These are phyloP conservation scores for Diadema setosum DNA, from an alignment of 35 echinoderm and acorn worm species.

Conservation along the genomic window DNA sequence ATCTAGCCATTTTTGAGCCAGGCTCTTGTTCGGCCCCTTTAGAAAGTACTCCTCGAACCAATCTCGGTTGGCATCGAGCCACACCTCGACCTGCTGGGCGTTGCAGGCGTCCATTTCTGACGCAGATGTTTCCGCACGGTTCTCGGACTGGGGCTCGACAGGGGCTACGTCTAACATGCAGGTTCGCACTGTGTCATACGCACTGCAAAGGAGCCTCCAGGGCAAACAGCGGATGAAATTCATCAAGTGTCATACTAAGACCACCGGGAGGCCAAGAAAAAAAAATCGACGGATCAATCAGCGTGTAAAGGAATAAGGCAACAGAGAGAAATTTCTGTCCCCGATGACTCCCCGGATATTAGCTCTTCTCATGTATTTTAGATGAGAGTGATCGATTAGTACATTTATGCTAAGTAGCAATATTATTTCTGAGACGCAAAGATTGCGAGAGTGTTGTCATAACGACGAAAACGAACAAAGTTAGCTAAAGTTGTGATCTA, in stretches of 20 bases:
- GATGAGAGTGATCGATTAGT: no score
- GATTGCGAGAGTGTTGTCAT: no score
- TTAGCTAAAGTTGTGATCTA: no score
- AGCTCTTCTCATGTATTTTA: no score
- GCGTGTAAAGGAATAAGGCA: no score
- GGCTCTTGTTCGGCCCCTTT: conserved; percentile 37
- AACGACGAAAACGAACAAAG: no score
- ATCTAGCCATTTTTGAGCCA: conserved; percentile 81
- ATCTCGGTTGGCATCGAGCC: conserved; percentile 72
- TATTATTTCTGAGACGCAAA: no score
- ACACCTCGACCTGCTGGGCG: conserved; percentile 54
- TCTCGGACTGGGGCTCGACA: background rate
- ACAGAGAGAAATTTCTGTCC: no score
- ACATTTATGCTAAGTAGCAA: no score
- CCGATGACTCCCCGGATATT: no score
- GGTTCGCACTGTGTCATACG: conserved; percentile 17
- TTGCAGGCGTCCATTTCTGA: conserved; percentile 15
- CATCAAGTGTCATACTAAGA: conserved; percentile 28
- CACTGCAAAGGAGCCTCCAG: conserved; percentile 26
- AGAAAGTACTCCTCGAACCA: conserved; percentile 96
- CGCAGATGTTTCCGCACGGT: background rate
- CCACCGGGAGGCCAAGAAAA: background rate
- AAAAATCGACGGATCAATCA: no score
- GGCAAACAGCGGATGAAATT: conserved; percentile 42
- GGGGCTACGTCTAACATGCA: conserved; percentile 22